Percentiles rank a stretch among this genome's conserved stretches.
These are phyloP conservation scores for Cepaea nemoralis DNA, from an alignment of 1,140 invertebrate genomes.

Conservation along the genomic window DNA sequence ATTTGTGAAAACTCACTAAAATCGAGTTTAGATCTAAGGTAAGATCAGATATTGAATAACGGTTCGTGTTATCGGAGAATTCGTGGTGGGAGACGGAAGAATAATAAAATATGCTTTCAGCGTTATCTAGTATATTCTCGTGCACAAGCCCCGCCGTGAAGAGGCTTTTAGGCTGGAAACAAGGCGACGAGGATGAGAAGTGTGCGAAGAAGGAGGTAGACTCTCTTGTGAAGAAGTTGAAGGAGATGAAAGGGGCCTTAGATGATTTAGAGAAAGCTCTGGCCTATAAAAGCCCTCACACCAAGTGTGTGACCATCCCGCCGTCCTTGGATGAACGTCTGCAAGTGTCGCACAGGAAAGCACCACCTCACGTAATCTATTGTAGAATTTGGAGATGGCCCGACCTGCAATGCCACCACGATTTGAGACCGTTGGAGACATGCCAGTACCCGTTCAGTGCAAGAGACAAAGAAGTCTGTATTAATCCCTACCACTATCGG, in stretches of 20 bases:
- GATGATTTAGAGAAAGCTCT: constrained; percentile 95
- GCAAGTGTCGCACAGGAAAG: constrained; percentile 92
- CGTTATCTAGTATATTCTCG: constrained; percentile 84
- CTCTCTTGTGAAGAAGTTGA: constrained; percentile 96
- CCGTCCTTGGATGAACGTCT: constrained; percentile 93
- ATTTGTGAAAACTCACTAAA: too few species aligned
- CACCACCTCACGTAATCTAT: constrained; percentile 97
- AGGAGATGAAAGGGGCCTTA: constrained; percentile 92
- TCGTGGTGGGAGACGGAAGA: background rate
- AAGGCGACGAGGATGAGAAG: constrained; percentile 96
- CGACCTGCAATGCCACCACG: constrained; percentile 96
- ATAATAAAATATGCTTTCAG: constrained; percentile 55
- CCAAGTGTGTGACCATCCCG: constrained; percentile 98
- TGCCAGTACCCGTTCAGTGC: constrained; percentile 93
- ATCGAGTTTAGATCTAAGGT: too few species aligned
- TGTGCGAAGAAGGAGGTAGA: constrained; percentile 99
- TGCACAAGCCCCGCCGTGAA: constrained; percentile 97
- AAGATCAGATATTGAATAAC: too few species aligned
- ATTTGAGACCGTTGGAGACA: constrained; percentile 91
- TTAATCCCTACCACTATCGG: constrained; percentile 99
- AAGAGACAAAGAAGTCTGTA: constrained; percentile 97
- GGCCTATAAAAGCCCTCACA: constrained; percentile 90
- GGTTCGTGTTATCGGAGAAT: too few species aligned
- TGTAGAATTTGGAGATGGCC: constrained; percentile 99
- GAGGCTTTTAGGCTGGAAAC: constrained; percentile 96